These are phyloP conservation scores for Ficedula albicollis DNA, from an alignment of 2,797 vertebrate species.

Conservation along the genomic window DNA sequence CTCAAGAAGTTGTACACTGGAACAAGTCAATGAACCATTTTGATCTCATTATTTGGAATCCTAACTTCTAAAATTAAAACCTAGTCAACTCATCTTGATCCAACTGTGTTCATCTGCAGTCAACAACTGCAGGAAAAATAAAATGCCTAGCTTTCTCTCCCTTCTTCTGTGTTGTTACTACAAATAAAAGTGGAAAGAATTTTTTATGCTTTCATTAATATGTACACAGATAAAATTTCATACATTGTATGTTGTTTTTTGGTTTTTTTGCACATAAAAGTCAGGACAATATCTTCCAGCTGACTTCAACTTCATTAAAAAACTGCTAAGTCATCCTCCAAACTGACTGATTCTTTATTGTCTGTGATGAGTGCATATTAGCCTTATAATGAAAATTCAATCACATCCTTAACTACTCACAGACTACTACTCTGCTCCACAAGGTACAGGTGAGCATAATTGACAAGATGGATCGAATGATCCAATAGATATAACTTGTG, in stretches of 20 bases:
- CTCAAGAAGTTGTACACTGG: neutral
- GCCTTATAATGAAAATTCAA: slow-evolving; percentile 28
- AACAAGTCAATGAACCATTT: slow-evolving; percentile 36
- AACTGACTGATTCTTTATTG: neutral
- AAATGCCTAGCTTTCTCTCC: neutral
- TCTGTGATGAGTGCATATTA: neutral
- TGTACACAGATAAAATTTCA: neutral
- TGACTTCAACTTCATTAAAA: neutral
- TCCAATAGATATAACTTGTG: neutral
- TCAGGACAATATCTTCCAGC: neutral
- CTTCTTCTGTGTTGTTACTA: neutral
- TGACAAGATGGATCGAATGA: neutral
- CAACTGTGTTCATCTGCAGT: neutral
- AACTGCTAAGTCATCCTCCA: neutral
- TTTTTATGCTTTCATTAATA: neutral
- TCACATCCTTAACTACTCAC: neutral
- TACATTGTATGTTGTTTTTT: accelerated
- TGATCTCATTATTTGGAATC: slow-evolving; percentile 32
- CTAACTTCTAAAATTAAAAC: slow-evolving; percentile 30
- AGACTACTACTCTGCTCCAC: neutral
- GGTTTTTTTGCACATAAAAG: neutral
- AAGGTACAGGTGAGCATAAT: neutral
- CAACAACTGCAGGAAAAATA: neutral
- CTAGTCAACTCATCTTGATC: neutral
- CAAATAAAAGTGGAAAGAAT: neutral